phyloP scores from a whole-genome alignment of 2,113 vertebrate genomes.

The Antechinus stuartii region DNA sequence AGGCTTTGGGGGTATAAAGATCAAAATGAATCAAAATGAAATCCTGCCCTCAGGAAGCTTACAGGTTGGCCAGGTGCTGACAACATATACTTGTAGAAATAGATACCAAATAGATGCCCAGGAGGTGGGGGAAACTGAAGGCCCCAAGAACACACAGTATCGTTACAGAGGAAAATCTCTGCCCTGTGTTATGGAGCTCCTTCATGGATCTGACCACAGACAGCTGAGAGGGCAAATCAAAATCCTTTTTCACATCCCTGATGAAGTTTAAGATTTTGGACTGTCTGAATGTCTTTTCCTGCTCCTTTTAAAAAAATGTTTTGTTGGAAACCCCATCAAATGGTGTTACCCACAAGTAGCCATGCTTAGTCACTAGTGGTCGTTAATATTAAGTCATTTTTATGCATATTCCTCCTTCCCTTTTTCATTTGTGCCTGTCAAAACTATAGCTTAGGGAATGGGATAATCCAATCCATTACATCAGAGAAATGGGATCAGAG shows the following conservation, averaged over 20 bases:
- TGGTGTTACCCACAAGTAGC: neutral
- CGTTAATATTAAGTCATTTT: neutral
- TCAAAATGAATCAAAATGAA: no score
- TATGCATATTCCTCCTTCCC: neutral
- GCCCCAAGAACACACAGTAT: no score
- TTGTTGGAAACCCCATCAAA: no score
- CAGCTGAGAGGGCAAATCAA: no score
- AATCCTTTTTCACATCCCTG: no score
- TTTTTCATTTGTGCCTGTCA: slow-evolving; percentile 20
- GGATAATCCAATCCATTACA: neutral
- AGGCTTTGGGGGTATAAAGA: no score
- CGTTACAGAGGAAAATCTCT: no score
- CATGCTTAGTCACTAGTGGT: neutral
- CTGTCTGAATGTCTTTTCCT: neutral
- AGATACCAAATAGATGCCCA: neutral
- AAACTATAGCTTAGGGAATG: neutral
- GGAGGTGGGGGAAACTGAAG: neutral
- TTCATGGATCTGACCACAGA: no score
- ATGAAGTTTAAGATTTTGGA: no score
- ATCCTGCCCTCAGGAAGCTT: neutral
- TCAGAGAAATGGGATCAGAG: neutral
- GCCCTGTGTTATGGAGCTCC: no score
- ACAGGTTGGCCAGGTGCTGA: neutral
- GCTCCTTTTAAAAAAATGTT: no score
- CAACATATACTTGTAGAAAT: no score